Evolutionary conservation across 2,113 vertebrate genomes (phyloP).

Genomic region (Spilogale gracilis): DNA sequence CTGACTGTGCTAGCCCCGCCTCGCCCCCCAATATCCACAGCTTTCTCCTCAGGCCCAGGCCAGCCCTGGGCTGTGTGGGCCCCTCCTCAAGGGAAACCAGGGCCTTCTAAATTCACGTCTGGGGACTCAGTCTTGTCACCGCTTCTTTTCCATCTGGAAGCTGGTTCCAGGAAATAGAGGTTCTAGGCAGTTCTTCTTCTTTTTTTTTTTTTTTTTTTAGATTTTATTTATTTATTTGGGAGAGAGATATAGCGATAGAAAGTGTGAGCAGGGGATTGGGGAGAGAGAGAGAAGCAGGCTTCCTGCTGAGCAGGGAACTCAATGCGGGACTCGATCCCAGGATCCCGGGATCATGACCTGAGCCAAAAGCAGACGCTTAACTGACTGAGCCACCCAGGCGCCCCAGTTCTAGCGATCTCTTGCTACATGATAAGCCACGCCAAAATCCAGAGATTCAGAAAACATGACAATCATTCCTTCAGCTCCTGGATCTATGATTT

Average conservation of each 20-base stretch:
- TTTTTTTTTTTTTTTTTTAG: background rate
- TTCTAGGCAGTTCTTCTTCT: background rate
- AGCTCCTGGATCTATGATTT: background rate
- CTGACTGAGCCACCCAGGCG: too few relatives aligned
- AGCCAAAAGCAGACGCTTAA: too few relatives aligned
- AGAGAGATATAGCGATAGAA: too few relatives aligned
- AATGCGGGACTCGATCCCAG: too few relatives aligned
- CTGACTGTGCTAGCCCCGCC: background rate
- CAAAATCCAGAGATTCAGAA: background rate
- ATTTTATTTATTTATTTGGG: too few relatives aligned
- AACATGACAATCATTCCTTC: background rate
- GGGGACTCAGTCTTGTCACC: background rate
- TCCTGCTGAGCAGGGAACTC: too few relatives aligned
- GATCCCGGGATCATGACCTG: too few relatives aligned
- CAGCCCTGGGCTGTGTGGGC: background rate
- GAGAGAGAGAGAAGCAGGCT: too few relatives aligned
- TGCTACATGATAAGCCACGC: background rate
- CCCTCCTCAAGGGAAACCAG: background rate
- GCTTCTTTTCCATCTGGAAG: background rate
- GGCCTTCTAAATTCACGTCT: background rate
- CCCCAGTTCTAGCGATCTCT: background rate
- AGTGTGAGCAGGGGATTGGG: too few relatives aligned
- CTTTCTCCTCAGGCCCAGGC: background rate
- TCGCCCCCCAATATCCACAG: background rate
- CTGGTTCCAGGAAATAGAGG: background rate